A percentile compares a stretch with the other conserved stretches of the same genome.
Evolutionary conservation across 1,140 invertebrate genomes (phyloP).

Genomic region (Drosophila tristis): DNA sequence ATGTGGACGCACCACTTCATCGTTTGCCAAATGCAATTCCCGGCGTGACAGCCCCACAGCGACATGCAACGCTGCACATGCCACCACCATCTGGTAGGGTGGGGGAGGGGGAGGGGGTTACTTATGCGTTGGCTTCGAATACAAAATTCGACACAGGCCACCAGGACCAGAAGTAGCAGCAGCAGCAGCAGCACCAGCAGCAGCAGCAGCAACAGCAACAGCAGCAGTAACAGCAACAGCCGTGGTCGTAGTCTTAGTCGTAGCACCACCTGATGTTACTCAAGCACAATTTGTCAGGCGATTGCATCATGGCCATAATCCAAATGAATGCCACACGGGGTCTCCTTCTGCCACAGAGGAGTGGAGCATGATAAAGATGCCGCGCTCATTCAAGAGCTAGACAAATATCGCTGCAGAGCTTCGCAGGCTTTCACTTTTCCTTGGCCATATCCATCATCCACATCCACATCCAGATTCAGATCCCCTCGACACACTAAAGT

Average conservation of each 20-base stretch:
- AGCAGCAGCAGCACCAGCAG: background rate
- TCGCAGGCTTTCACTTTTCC: conserved; percentile 68
- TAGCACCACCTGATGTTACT: conserved; percentile 19
- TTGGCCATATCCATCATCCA: conserved; percentile 7
- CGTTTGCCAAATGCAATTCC: conserved; percentile 62
- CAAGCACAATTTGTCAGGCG: conserved; percentile 48
- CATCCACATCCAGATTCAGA: conserved; percentile 27
- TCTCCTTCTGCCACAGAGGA: conserved; percentile 1
- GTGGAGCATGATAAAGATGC: conserved; percentile 34
- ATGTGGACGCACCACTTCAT: conserved; percentile 56
- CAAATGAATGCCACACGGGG: conserved; percentile 8
- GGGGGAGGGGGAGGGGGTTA: conserved; percentile 1
- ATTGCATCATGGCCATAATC: conserved; percentile 60
- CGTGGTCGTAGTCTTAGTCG: too few relatives aligned
- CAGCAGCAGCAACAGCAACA: too few relatives aligned
- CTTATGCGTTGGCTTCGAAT: conserved; percentile 39
- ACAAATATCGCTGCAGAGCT: conserved; percentile 29
- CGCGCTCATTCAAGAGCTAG: conserved; percentile 23
- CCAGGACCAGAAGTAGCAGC: conserved; percentile 42
- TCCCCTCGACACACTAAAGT: conserved; percentile 49
- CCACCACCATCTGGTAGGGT: background rate
- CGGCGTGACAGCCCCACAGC: conserved; percentile 57
- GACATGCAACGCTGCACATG: conserved; percentile 46
- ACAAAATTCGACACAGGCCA: conserved; percentile 40
- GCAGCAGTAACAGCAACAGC: conserved; percentile 13